Base-by-base conservation (phyloP, 2,888 invertebrate genomes). In the Drosophila ustulata region DNA sequence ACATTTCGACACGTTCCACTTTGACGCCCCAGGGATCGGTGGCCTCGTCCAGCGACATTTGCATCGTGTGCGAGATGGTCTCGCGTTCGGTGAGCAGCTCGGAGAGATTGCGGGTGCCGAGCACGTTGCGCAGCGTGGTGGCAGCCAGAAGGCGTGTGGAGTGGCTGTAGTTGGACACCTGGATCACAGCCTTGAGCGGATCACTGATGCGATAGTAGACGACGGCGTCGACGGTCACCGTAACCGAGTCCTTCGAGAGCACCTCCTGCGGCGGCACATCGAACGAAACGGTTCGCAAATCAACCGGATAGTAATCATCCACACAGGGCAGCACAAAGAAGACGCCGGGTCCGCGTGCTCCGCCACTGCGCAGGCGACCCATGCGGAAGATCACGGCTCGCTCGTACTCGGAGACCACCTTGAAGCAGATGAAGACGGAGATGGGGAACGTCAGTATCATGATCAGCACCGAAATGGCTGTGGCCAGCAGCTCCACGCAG, bases 191-290 rank as follows among this genome's bases (percentile, higher is more conserved):
- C 89, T 95, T 96, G 18, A 96, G 90, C 0, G 96, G 96, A 89
- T 96, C 95, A 87, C 96, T 96, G 72, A 96, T 96, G 78, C 96
- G 94, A 90, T 97, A 97, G 91, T 96, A 97, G 39, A 97, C 96
- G 0, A 96, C 96, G 0, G 98, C 98, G 90, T 98, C 98, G 3
- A 98, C 98, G 1, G 97, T 97, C 0, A 98, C 98, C 0, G 98
- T 98, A 8, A 98, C 98, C 0, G 97, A 97, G 92, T 98, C 98
- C 93, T 97, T 96, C 11, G 98, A 97, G 56, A 98, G 93, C 11
- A 98, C 97, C 94, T 98, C 98, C 93, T 99, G 98, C 0, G 98
- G 97, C 43, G 98, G 98, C 0, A 99, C 98, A 93, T 98, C 98
- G 90, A 98, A 99, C 0, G 98, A 97, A 0, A 98, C 97, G 0